Conservation (phyloP, 2,888 invertebrate genomes). For the Xylota sylvarum region DNA sequence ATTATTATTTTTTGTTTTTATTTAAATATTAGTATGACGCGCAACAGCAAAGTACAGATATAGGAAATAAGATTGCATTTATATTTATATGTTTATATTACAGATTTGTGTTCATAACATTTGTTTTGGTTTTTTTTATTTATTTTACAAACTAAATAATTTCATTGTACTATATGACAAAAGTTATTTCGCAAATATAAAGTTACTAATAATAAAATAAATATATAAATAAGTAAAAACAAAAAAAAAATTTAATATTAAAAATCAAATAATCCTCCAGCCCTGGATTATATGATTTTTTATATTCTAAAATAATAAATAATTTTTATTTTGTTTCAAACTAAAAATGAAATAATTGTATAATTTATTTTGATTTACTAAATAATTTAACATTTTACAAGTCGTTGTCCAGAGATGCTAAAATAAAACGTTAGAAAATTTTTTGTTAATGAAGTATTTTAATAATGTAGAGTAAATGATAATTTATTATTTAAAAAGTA, state of each 20-base stretch:
- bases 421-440: slow-evolving; percentile 15
- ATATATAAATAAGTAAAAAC: not conserved
- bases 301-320: slow-evolving; percentile 14
- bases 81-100: slow-evolving; percentile 54
- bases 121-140: not conserved
- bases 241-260: slow-evolving; percentile 27
- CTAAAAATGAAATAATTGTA: not conserved
- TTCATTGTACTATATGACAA: slow-evolving; percentile 57
- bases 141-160: slow-evolving; percentile 67
- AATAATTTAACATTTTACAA: slow-evolving; percentile 34
- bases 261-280: slow-evolving; percentile 73
- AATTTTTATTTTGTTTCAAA: not conserved
- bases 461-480: no score
- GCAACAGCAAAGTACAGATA: slow-evolving; percentile 57
- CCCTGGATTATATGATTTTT: slow-evolving; percentile 66
- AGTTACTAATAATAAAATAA: slow-evolving; percentile 8
- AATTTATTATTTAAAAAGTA: no score
- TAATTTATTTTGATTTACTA: not conserved
- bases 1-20: slow-evolving; percentile 45
- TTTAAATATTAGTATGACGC: slow-evolving; percentile 50
- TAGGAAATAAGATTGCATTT: slow-evolving; percentile 62
- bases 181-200: slow-evolving; percentile 32
- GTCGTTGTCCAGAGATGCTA: slow-evolving; percentile 22
- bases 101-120: slow-evolving; percentile 43
- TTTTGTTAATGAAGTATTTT: not conserved